Conservation (phyloP, 1,140 invertebrate species). For the Caenorhabditis tropicalis region DNA sequence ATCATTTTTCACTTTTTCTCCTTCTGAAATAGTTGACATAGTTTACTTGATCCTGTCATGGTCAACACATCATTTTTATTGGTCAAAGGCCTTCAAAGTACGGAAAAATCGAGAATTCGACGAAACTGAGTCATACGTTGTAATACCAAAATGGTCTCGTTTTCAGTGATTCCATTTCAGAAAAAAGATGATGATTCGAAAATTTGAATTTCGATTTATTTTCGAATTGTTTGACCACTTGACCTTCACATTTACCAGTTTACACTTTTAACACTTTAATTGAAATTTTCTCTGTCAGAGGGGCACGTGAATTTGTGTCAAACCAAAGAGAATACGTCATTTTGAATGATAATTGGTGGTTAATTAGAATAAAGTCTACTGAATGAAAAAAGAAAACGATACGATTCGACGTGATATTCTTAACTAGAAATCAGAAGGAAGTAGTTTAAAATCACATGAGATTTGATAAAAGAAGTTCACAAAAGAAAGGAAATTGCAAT, state of each 20-base stretch:
- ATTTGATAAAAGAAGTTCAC: background rate
- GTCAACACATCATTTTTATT: background rate
- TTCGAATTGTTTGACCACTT: background rate
- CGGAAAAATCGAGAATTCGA: background rate
- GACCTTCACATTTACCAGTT: constrained; percentile 23
- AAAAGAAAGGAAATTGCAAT: background rate
- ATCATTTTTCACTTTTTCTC: background rate
- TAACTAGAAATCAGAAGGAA: background rate
- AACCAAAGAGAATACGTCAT: background rate
- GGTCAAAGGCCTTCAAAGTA: background rate
- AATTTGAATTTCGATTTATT: background rate
- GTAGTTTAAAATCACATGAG: background rate
- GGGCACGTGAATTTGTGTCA: background rate
- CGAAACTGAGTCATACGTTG: background rate
- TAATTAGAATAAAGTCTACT: too few relatives aligned
- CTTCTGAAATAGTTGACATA: background rate
- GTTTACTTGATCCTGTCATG: background rate
- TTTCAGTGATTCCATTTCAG: background rate
- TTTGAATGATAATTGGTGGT: background rate
- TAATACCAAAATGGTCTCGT: background rate
- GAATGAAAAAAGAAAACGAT: too few relatives aligned
- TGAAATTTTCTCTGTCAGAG: background rate
- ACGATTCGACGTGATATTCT: too few relatives aligned
- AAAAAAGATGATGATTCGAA: background rate
- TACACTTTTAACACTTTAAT: background rate